Base-by-base conservation (phyloP, 2,113 vertebrate species). In the Amia ocellicauda region DNA sequence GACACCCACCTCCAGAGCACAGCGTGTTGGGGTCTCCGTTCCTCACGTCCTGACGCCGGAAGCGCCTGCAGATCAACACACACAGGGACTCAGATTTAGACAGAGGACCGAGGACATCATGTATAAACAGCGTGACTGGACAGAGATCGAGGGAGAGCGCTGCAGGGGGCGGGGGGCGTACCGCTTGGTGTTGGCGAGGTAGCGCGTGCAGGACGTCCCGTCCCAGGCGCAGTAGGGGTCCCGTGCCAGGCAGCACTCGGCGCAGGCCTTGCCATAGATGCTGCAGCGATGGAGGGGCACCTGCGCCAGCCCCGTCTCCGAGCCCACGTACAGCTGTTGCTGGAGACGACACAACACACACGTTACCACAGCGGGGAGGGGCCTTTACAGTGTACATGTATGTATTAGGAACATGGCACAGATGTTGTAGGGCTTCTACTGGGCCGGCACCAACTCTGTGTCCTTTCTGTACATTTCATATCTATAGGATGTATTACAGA, bases 211-310 rank as follows among this genome's bases (percentile, higher is more conserved):
- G 45, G 85, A 41, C 0, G 77, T 91, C 58, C 97, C 97, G 0
- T 99, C 96, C 97, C 97, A 99, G 68, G 96, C 97, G 0, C 97
- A 99, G 75, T 99, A 98, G 0, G 97, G 97, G 72, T 99, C 97
- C 16, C 96, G 84, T n/a, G 97, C 96, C 72, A 99, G 84, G 77
- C 97, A 99, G 87, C 97, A 99, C 74, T 99, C 97, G 0, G 93
- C 94, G 0, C 96, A 98, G 42, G 91, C 97, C 67, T 93, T 97
- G 55, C 97, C 97, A 0, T 96, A 97, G 78, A 92, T 89, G 0
- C 91, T 60, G 17, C 97, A 99, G 82, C 95, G 96, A 70, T 98
- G 93, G 65, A 99, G 80, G 3, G 95, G 86, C 66, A 99, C 87
- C 88, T 98, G 97, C 26, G 89, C 91, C 45, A 99, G 77, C 0